These are phyloP conservation scores for Ecliptopera silaceata DNA, from an alignment of 2,888 invertebrate species.

Conservation along the genomic window DNA sequence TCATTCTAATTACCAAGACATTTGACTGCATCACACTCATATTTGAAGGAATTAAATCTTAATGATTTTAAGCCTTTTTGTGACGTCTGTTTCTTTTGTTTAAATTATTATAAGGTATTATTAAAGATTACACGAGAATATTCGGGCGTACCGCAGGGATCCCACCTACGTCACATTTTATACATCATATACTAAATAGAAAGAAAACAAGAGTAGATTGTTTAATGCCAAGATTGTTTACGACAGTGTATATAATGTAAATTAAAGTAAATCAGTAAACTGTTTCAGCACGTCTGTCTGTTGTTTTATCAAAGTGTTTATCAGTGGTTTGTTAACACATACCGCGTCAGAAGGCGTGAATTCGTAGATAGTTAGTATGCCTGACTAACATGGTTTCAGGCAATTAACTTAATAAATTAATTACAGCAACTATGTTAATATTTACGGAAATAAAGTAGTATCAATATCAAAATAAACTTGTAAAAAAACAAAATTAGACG, in stretches of 20 bases:
- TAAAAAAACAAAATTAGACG: too few relatives aligned
- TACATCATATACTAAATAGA: background rate
- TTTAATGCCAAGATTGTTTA: background rate
- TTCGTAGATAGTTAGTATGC: background rate
- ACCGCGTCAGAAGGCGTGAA: constrained; percentile 4
- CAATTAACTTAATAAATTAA: background rate
- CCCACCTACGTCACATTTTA: background rate
- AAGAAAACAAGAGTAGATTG: background rate
- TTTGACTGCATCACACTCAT: background rate
- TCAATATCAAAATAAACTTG: background rate
- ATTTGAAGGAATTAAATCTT: background rate
- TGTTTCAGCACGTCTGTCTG: constrained; percentile 11
- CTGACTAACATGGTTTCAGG: background rate
- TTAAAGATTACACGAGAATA: background rate
- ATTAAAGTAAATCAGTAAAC: constrained; percentile 3
- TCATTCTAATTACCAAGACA: background rate
- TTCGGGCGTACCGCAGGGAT: background rate
- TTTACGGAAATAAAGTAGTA: too few relatives aligned
- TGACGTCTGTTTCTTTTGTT: background rate
- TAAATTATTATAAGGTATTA: background rate
- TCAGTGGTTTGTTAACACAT: constrained; percentile 10
- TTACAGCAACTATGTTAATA: background rate
- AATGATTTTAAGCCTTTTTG: background rate
- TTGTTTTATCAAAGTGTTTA: constrained; percentile 18
- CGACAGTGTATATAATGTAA: background rate